These are phyloP conservation scores for Idris sp. DNA, from an alignment of 1,140 invertebrate genomes.

Conservation along the genomic window DNA sequence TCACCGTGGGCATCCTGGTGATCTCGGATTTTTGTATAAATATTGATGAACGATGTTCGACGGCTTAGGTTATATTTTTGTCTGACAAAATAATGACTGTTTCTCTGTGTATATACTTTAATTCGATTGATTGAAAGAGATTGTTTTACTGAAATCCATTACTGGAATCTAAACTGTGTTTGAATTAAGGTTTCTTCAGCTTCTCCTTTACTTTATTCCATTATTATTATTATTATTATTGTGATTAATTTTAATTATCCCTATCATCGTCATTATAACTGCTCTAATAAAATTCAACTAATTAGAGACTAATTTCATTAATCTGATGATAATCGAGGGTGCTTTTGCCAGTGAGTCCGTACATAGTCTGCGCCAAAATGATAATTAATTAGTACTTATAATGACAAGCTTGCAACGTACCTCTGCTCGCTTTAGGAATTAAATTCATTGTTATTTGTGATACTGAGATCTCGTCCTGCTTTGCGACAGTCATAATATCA, in stretches of 20 bases:
- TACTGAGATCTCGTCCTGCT: conserved; percentile 12
- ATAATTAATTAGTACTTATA: conserved; percentile 48
- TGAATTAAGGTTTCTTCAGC: conserved; percentile 5
- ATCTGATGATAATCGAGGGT: conserved; percentile 36
- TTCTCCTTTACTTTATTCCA: background rate
- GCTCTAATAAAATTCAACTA: conserved; percentile 10
- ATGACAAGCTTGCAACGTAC: conserved; percentile 18
- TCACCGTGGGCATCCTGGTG: conserved; percentile 33
- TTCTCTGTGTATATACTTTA: conserved; percentile 44
- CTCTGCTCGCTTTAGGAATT: conserved; percentile 30
- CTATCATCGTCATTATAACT: no score
- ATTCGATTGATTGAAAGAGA: conserved; percentile 50
- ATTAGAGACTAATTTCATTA: conserved; percentile 39
- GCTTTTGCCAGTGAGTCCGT: background rate
- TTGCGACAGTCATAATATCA: conserved; percentile 36
- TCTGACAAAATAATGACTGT: conserved; percentile 31
- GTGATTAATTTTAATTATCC: no score
- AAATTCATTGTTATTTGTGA: conserved; percentile 38
- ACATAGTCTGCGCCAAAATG: conserved; percentile 15
- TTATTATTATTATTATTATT: no score
- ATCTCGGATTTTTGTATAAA: conserved; percentile 48
- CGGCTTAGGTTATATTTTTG: conserved; percentile 48
- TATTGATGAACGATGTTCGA: conserved; percentile 53
- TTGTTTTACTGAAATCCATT: conserved; percentile 44
- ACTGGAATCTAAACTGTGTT: conserved; percentile 29